phyloP scores from a whole-genome alignment of 2,888 invertebrate genomes.

The Byasa hedistus region DNA sequence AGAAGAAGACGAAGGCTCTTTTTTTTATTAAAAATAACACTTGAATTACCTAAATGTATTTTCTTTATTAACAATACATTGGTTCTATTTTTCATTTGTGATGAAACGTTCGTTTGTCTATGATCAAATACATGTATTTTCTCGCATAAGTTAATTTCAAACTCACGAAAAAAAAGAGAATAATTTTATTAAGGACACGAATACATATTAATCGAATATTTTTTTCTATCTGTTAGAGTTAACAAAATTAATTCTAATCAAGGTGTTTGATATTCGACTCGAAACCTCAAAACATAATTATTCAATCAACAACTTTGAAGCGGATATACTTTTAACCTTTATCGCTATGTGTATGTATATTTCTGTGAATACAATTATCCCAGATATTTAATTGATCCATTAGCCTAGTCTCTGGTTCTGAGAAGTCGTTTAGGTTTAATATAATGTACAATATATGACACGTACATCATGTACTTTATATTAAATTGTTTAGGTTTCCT shows the following conservation, averaged over 20 bases:
- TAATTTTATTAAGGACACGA: no score
- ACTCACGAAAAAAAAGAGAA: no score
- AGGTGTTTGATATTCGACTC: background rate
- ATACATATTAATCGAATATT: background rate
- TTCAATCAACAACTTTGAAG: conserved; percentile 5
- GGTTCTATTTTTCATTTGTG: no score
- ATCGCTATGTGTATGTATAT: background rate
- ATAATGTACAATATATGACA: background rate
- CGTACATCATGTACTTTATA: no score
- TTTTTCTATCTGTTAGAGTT: background rate
- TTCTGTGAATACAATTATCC: conserved; percentile 21
- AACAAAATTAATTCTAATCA: background rate
- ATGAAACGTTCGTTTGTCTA: no score
- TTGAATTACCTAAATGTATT: no score
- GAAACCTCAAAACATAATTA: conserved; percentile 3
- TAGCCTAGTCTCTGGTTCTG: conserved; percentile 18
- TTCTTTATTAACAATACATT: no score
- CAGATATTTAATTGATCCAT: conserved; percentile 23
- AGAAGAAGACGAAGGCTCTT: no score
- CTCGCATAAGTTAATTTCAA: no score
- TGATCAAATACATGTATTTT: no score
- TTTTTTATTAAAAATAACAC: no score
- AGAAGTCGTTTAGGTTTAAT: conserved; percentile 10
- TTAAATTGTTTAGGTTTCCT: no score
- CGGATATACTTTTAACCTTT: conserved; percentile 6